Evolutionary conservation across 2,888 invertebrate species (phyloP), one percentile per base, ranked within the genome.

Genomic region (Serripes groenlandicus): DNA sequence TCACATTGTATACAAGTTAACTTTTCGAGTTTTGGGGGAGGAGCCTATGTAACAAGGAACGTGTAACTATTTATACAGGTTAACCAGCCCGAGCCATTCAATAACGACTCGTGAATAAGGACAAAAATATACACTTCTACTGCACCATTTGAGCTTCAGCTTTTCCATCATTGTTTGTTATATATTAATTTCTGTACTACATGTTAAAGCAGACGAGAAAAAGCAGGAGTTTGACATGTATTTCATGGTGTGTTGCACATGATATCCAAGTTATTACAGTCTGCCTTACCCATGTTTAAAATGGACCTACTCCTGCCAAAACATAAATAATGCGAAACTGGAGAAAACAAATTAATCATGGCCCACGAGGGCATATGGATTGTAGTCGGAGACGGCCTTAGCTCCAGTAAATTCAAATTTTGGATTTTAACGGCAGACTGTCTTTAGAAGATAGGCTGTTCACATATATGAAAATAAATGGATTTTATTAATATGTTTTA

Each of bases 301-400:
- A 37, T 86, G 68, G 84, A 69, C 54, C 37, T 2, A 26, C 60
- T 75, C 84, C 81, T 86, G 86, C 86, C 86, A 86, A 84, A 86
- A 86, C 82, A 86, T 86, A 86, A 86, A 86, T 86, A 86, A 86
- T 86, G 84, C 78, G 83, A 86, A 83, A 82, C 66, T 75, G 66
- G 83, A 64, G 74, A 83, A 86, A 83, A 86, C 70, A 81, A 64
- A 86, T 86, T 83, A 81, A 86, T 86, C 86, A 86, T 83, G 75
- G 83, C 78, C 78, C 49, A 71, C n/a, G 73, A 58, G 78, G 81
- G 79, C 81, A 78, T 80, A 68, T 74, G 78, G 81, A 78, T 69
- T 68, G 83, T 77, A 28, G 23, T 15, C n/a, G 9, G 28, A 66
- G 66, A 42, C 66, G 26, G 66, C 23, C 26, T 30, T 23, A 42